A percentile compares a stretch with the other conserved stretches of the same genome.
Conservation (phyloP, 2,888 invertebrate genomes). For the Capitulum mitella region DNA sequence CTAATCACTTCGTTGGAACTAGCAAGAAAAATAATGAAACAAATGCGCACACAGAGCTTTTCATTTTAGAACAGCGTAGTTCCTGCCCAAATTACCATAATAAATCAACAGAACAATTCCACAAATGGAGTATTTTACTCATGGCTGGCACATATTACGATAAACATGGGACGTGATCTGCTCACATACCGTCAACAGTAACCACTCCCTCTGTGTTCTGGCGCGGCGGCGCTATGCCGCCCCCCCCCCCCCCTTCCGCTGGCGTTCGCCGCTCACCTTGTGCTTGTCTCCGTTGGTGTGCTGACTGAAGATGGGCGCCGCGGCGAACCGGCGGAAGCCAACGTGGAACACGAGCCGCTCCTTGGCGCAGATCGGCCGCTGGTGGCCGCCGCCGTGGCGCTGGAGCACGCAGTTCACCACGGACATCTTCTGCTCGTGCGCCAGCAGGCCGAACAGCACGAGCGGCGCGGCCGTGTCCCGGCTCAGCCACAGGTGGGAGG, state of each 20-base stretch:
- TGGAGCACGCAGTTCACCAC: conserved; percentile 79
- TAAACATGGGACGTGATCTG: too few relatives aligned
- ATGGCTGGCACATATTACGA: too few relatives aligned
- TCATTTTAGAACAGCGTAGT: too few relatives aligned
- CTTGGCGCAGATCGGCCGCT: conserved; percentile 82
- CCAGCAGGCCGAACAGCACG: conserved; percentile 72
- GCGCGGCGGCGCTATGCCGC: too few relatives aligned
- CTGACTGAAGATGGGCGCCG: conserved; percentile 83
- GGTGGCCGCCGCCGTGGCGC: conserved; percentile 47
- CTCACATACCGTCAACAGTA: too few relatives aligned
- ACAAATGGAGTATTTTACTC: too few relatives aligned
- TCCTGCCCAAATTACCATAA: too few relatives aligned
- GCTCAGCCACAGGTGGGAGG: conserved; percentile 58
- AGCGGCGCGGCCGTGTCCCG: conserved; percentile 49
- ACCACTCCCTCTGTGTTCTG: too few relatives aligned
- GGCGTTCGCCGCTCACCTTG: conserved; percentile 57
- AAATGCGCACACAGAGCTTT: too few relatives aligned
- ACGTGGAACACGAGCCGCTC: conserved; percentile 87
- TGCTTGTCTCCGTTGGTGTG: conserved; percentile 91
- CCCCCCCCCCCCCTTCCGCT: neutral
- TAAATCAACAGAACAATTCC: too few relatives aligned
- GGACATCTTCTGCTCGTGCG: conserved; percentile 94
- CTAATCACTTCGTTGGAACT: too few relatives aligned
- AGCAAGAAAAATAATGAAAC: too few relatives aligned
- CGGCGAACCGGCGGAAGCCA: conserved; percentile 82